Evolutionary conservation across 2,888 invertebrate genomes (phyloP), one percentile per base, ranked within the genome.

Genomic region (Pristionchus entomophagus): DNA sequence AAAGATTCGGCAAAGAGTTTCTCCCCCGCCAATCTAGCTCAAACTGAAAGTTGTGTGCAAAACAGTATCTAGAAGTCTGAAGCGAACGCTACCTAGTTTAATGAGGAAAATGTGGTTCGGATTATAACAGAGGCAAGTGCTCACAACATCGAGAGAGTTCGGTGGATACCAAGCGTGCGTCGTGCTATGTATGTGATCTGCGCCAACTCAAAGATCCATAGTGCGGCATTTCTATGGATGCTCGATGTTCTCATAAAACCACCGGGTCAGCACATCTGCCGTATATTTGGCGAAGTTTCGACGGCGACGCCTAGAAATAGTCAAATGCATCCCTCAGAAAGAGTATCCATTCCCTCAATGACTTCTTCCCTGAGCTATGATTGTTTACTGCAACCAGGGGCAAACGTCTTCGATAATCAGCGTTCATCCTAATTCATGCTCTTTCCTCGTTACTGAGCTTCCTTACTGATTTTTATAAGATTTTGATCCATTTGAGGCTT

Each of bases 231-330:
- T n/a, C n/a, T 90, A 89, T 8, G 89, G 89, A 41, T 89, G 88
- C 32, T 87, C 81, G 35, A 85, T 69, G 62, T 89, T 87, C 17
- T 87, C 82, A 41, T 88, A 83, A 81, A 90, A 91, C 88, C 87
- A 91, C 19, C 85, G 85, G 49, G 88, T 89, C 22, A 91, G 88
- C 80, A 88, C 88, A 35, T 88, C 88, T 1, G 88, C 90, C 4
- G 90, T 88, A 56, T 89, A 87, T 65, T 89, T 89, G 56, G 87
- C 86, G 83, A 91, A 91, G 81, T 91, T 91, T 0, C 88, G 86
- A 8, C 91, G 85, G 32, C 89, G 88, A 26, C 89, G 85, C n/a
- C 91, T 91, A n/a, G 83, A 49, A 84, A n/a, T 51, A n/a, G 56
- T 8, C 26, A 59, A 14, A 6, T 45, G 8, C 6, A 45, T 29